Conservation (phyloP, 2,797 vertebrate species). For the Varecia variegata region DNA sequence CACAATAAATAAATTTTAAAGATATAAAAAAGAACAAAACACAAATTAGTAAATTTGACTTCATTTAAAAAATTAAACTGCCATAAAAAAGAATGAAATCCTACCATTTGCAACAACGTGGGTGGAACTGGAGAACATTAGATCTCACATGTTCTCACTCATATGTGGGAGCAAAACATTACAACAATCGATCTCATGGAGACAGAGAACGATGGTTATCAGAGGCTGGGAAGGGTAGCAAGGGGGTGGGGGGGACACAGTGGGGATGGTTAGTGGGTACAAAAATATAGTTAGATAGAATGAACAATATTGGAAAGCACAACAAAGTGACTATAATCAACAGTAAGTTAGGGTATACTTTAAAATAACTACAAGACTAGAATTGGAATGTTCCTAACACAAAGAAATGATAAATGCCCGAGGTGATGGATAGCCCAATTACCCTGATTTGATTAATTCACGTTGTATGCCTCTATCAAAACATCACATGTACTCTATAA, state of each 20-base stretch:
- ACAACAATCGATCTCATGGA: neutral
- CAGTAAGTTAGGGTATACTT: neutral
- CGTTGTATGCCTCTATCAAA: neutral
- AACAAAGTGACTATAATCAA: neutral
- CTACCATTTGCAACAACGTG: neutral
- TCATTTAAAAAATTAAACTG: neutral
- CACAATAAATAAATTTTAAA: neutral
- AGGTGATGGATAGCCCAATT: neutral
- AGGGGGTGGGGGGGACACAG: fast-evolving
- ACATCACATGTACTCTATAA: neutral
- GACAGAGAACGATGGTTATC: neutral
- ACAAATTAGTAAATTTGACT: neutral
- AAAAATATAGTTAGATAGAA: neutral
- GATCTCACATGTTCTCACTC: neutral
- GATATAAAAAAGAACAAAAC: neutral
- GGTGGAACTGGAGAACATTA: neutral
- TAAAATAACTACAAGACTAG: neutral
- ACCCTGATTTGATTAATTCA: neutral
- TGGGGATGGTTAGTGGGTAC: neutral
- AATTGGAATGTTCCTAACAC: neutral
- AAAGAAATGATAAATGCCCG: neutral
- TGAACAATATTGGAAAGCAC: neutral
- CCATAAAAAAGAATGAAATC: neutral
- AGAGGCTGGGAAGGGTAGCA: neutral
- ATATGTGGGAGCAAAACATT: neutral